phyloP scores from a whole-genome alignment of 2,797 vertebrate species.

The Borostomias antarcticus region DNA sequence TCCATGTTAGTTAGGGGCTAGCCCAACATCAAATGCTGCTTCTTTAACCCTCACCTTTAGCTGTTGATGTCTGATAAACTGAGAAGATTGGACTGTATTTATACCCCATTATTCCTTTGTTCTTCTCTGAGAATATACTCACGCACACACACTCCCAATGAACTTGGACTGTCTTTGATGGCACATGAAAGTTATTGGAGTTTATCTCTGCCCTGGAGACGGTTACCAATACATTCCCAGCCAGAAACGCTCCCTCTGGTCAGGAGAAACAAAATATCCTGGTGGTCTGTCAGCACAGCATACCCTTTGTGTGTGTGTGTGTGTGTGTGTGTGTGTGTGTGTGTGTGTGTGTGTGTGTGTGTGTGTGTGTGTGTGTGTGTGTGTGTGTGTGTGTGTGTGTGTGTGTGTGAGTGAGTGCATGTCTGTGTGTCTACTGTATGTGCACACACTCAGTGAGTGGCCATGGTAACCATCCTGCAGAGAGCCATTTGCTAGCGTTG shows the following conservation, averaged over 20 bases:
- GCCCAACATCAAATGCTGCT: too few species aligned
- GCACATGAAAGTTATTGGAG: constrained; percentile 18
- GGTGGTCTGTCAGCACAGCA: neutral
- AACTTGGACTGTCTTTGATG: constrained; percentile 25
- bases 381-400: constrained; percentile 8
- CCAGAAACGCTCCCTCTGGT: neutral
- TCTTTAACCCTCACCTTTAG: constrained; percentile 17
- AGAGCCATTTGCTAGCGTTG: constrained; percentile 41
- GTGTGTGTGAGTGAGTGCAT: constrained; percentile 18
- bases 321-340: neutral
- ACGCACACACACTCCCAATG: neutral
- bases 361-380: neutral
- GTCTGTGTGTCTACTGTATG: neutral
- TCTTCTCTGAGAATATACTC: constrained; percentile 23
- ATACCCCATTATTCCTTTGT: constrained; percentile 38
- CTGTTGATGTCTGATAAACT: constrained; percentile 31
- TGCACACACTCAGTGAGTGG: neutral
- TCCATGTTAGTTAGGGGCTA: too few species aligned
- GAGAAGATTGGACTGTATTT: constrained; percentile 26
- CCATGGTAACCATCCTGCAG: constrained; percentile 9
- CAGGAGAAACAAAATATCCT: neutral
- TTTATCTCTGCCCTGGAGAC: constrained; percentile 38
- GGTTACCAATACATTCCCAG: constrained; percentile 32
- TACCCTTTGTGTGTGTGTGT: neutral
- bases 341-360: neutral